phyloP scores from a whole-genome alignment of 1,140 invertebrate species.

The Apolygus lucorum region DNA sequence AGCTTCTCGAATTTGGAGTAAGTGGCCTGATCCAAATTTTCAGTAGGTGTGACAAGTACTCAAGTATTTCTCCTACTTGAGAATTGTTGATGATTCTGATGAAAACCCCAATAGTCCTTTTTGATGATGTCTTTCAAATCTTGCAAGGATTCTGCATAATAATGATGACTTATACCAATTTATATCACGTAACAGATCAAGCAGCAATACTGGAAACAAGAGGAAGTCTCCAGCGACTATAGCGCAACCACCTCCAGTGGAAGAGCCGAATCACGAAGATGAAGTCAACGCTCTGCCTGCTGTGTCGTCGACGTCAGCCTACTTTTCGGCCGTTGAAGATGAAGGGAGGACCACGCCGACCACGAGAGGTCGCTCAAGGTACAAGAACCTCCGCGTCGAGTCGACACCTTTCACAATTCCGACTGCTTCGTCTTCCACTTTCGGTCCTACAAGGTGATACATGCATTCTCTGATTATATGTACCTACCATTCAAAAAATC shows the following conservation, averaged over 20 bases:
- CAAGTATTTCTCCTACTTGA: no score
- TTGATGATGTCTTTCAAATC: no score
- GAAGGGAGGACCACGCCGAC: not conserved
- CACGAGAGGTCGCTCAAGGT: not conserved
- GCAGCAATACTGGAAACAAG: constrained; percentile 2
- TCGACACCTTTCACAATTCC: constrained; percentile 14
- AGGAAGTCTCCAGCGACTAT: constrained; percentile 1
- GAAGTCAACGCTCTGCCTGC: constrained; percentile 5
- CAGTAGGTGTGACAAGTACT: no score
- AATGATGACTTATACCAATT: no score
- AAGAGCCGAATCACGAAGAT: constrained; percentile 3
- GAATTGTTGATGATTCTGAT: no score
- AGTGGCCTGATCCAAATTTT: no score
- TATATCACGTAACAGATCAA: no score
- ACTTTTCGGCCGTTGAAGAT: constrained; percentile 18
- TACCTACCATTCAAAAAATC: no score
- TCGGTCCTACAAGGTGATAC: not conserved
- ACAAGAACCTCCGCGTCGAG: constrained; percentile 21
- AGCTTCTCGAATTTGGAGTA: no score
- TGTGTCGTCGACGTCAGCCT: constrained; percentile 9
- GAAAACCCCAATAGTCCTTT: no score
- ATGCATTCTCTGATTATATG: no score
- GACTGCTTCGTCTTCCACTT: not conserved
- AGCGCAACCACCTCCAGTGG: not conserved
- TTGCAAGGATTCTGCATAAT: no score